Conservation (phyloP, 2,797 vertebrate genomes). For the Forpus xanthops region DNA sequence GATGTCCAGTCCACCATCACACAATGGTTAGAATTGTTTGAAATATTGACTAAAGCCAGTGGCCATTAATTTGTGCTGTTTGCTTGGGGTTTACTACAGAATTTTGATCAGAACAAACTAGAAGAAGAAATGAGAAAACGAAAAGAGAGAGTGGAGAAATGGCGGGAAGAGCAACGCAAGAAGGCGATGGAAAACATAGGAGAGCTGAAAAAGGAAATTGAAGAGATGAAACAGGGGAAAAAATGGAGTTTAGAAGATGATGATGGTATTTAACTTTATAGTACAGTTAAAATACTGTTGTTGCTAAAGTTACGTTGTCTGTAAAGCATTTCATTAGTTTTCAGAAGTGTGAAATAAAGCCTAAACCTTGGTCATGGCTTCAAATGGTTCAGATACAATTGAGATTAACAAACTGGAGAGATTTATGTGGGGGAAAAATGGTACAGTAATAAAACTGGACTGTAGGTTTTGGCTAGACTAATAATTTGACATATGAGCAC, state of each 20-base stretch:
- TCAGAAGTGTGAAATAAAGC: background rate
- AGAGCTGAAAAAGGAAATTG: slow-evolving; percentile 95
- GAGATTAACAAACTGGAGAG: background rate
- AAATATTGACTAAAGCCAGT: background rate
- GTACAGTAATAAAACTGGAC: background rate
- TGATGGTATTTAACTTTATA: slow-evolving; percentile 80
- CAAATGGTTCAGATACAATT: background rate
- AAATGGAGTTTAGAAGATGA: slow-evolving; percentile 99
- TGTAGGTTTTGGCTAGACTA: background rate
- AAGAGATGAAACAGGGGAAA: slow-evolving; percentile 98
- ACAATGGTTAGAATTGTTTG: background rate
- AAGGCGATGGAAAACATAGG: slow-evolving; percentile 97
- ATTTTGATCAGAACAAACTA: slow-evolving; percentile 98
- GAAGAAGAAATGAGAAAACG: slow-evolving; percentile 99
- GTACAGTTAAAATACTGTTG: background rate
- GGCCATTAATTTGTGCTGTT: background rate
- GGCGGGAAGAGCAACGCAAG: slow-evolving; percentile 97
- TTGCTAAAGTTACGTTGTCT: background rate
- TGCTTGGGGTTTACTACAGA: slow-evolving; percentile 69
- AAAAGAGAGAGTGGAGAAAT: slow-evolving; percentile 98
- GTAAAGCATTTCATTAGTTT: background rate
- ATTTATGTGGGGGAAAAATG: background rate
- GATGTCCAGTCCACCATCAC: background rate
- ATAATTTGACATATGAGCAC: background rate
- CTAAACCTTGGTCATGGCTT: background rate